Evolutionary conservation across 2,113 vertebrate genomes (phyloP).

Genomic region (Macrotus californicus): DNA sequence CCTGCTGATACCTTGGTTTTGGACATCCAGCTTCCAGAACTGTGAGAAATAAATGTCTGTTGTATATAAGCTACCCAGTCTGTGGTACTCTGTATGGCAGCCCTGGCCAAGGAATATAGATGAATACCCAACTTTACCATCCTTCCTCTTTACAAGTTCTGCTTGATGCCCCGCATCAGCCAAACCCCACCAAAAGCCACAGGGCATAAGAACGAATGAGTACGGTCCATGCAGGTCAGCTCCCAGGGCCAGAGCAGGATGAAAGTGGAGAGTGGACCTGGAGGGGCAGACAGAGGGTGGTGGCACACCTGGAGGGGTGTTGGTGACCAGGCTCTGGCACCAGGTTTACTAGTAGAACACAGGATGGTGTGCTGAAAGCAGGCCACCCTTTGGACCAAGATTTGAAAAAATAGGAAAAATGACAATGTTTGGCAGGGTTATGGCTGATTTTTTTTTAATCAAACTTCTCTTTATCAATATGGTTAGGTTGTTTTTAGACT

Average conservation of each 20-base stretch:
- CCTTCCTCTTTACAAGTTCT: background rate
- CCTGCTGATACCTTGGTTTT: background rate
- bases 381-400: background rate
- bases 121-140: background rate
- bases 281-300: background rate
- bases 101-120: background rate
- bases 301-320: fast-evolving
- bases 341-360: background rate
- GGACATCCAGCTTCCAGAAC: background rate
- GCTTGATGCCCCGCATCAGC: background rate
- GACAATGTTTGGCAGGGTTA: background rate
- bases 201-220: background rate
- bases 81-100: background rate
- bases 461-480: background rate
- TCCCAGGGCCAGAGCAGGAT: background rate
- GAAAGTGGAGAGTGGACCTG: background rate
- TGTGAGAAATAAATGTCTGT: background rate
- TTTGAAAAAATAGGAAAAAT: background rate
- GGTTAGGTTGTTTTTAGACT: background rate
- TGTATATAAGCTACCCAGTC: background rate
- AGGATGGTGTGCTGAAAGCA: background rate
- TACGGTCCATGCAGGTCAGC: fast-evolving
- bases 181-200: background rate
- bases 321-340: background rate
- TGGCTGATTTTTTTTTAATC: background rate